These are phyloP conservation scores for pig (Sus scrofa) DNA, from an alignment of 2,113 vertebrate genomes.

Conservation along the genomic window DNA sequence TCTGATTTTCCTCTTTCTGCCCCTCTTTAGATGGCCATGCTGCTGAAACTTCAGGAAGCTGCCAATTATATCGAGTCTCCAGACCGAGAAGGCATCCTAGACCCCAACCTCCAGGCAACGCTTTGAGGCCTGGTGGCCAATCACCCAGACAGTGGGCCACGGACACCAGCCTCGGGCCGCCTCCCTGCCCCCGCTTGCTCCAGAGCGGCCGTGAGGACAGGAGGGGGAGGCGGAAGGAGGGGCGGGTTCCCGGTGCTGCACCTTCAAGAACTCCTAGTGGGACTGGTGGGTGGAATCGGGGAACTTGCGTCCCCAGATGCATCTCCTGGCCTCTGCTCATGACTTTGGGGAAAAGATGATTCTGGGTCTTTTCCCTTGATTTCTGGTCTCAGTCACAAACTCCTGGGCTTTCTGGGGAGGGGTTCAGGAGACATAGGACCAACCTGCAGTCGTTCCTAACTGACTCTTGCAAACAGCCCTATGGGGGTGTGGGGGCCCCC, in stretches of 20 bases:
- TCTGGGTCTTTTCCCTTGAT: conserved; percentile 80
- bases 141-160: conserved; percentile 73
- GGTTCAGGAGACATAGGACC: not conserved
- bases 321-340: conserved; percentile 64
- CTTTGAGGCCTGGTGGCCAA: conserved; percentile 81
- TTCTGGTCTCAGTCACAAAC: conserved; percentile 82
- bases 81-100: conserved; percentile 93
- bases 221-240: conserved; percentile 57
- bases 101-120: conserved; percentile 93
- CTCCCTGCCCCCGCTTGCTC: conserved; percentile 77
- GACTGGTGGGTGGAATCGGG: conserved; percentile 64
- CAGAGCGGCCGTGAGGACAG: conserved; percentile 56
- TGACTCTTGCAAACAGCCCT: conserved; percentile 28
- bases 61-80: conserved; percentile 98
- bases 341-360: conserved; percentile 80
- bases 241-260: conserved; percentile 71
- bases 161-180: conserved; percentile 34
- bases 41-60: conserved; percentile 98
- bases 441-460: conserved; percentile 11
- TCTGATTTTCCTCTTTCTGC: not conserved
- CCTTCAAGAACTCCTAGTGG: conserved; percentile 50
- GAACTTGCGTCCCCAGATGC: conserved; percentile 46
- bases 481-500: conserved; percentile 1
- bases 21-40: conserved; percentile 95
- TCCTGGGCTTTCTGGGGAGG: conserved; percentile 79